phyloP scores from a whole-genome alignment of 2,797 vertebrate species.

The Sphaeramia orbicularis region DNA sequence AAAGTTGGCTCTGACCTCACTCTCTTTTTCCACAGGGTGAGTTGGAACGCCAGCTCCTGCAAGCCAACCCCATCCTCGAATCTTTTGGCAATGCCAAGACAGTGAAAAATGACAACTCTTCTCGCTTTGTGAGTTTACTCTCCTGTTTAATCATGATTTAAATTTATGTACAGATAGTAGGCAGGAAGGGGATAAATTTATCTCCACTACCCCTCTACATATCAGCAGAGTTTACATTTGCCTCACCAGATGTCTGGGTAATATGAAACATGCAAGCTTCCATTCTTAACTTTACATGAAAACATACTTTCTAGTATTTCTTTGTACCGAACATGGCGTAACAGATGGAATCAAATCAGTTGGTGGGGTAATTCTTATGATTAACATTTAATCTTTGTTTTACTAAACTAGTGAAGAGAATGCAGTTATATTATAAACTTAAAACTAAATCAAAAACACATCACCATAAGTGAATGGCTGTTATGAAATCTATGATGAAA shows the following conservation, averaged over 20 bases:
- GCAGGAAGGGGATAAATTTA: not conserved
- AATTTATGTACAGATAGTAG: conserved; percentile 12
- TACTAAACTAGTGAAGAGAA: too few relatives aligned
- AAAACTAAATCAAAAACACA: too few relatives aligned
- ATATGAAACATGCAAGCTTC: not conserved
- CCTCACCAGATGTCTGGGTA: not conserved
- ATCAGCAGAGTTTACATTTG: conserved; percentile 7
- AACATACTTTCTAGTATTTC: not conserved
- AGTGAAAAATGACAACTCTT: conserved; percentile 99
- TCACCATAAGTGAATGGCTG: too few relatives aligned
- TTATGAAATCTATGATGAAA: not conserved
- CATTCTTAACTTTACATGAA: not conserved
- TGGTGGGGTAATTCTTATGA: not conserved
- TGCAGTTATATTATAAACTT: too few relatives aligned
- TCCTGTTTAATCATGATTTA: conserved; percentile 28
- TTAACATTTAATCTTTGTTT: too few relatives aligned
- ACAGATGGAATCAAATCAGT: not conserved
- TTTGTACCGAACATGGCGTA: not conserved
- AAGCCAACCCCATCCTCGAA: conserved; percentile 98
- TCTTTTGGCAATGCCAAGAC: conserved; percentile 99
- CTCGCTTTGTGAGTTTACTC: conserved; percentile 93
- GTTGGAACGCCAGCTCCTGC: conserved; percentile 96
- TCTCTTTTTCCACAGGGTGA: conserved; percentile 89
- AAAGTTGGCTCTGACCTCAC: conserved; percentile 24
- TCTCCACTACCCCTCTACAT: not conserved